A percentile compares a stretch with the other conserved stretches of the same genome.
These are phyloP conservation scores for Empidonax traillii DNA, from an alignment of 2,113 vertebrate genomes.

Conservation along the genomic window DNA sequence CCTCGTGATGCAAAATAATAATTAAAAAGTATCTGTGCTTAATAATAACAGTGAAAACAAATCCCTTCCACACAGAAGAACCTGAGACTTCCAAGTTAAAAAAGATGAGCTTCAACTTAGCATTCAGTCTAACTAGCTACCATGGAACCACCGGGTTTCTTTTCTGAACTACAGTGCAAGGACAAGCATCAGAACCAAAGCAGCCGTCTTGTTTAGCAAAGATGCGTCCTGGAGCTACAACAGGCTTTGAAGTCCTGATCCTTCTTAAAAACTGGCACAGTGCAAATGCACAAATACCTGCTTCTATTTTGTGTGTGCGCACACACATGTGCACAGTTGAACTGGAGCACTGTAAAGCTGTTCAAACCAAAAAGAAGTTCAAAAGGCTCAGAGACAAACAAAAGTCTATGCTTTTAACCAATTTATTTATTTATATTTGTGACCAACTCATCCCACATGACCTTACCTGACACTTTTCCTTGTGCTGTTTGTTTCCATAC, in stretches of 20 bases:
- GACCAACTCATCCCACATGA: background rate
- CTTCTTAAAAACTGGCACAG: background rate
- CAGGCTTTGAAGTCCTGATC: background rate
- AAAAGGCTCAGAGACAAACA: background rate
- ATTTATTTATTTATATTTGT: background rate
- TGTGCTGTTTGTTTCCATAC: background rate
- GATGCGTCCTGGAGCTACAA: background rate
- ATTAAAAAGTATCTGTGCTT: background rate
- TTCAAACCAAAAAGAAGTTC: background rate
- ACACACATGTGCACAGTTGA: fast-evolving
- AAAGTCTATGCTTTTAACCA: background rate
- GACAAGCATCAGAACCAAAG: background rate
- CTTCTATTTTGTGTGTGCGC: fast-evolving
- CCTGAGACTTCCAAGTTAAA: background rate
- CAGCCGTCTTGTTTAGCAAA: background rate
- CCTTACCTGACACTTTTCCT: background rate
- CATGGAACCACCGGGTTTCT: background rate
- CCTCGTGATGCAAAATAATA: background rate
- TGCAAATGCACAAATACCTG: background rate
- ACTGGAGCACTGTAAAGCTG: background rate
- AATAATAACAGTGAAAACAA: background rate
- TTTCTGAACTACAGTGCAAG: background rate
- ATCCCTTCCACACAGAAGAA: background rate
- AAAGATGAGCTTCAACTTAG: background rate
- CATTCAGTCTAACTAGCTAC: background rate